Base-by-base conservation (phyloP, 2,797 vertebrate species). In the Scarus forsteni region DNA sequence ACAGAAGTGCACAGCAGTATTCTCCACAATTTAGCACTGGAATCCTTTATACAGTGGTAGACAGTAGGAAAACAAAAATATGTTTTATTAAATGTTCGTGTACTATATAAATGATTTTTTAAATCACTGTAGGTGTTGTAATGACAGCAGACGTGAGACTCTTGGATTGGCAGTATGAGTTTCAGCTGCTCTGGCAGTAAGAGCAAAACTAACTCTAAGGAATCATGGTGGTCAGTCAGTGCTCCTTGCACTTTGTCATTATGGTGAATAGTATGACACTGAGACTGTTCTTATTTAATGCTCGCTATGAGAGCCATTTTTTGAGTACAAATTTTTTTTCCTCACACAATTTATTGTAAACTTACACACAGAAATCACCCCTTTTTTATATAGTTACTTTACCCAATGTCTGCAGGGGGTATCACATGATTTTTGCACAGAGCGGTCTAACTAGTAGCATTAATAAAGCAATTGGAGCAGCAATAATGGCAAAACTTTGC, bases 101-200 rank as follows among this genome's bases (percentile, higher is more conserved):
- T 74, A 60, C 45, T 61, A 48, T 43, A 51, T 52, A 45, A 61
- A 69, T 72, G 71, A 53, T 68, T 56, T 66, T 55, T 70, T 50
- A 73, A 16, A 52, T 68, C 18, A 70, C 69, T 75, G 40, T 71
- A 66, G 69, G 4, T 79, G 65, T 82, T 45, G 50, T 72, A 73
- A 83, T 71, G 72, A 84, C 87, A 86, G 91, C 90, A 88, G 92
- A 91, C 89, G 53, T 90, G 88, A 92, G 85, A 92, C 90, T 92
- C 91, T 86, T 89, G 85, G 85, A 91, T 75, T 91, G 92, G 92
- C 92, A 93, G 92, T 92, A 66, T 85, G 90, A 93, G 92, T 90
- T 90, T 89, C 90, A 89, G 89, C 85, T 60, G 82, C 90, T 83
- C 87, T 88, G 92, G 92, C 92, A 93, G 92, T 91, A 88, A 84